phyloP scores from a whole-genome alignment of 2,797 vertebrate species.

The Mycteria americana region DNA sequence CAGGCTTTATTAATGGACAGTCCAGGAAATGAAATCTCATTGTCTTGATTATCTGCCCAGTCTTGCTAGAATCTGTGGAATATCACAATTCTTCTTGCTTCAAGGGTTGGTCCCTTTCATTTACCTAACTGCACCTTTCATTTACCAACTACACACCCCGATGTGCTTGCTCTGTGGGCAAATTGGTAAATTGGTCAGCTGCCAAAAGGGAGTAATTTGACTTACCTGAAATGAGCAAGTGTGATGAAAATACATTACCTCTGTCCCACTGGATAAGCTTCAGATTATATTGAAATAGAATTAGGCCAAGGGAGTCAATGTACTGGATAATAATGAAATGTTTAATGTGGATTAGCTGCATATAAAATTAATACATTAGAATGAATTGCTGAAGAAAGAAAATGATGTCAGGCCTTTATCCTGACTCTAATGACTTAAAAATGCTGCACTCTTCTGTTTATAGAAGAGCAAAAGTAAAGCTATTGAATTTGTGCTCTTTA shows the following conservation, averaged over 20 bases:
- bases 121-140: not conserved
- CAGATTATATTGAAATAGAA: constrained; percentile 31
- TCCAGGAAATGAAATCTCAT: not conserved
- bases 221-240: constrained; percentile 9
- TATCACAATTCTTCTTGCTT: not conserved
- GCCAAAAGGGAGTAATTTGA: constrained; percentile 35
- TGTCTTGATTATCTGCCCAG: not conserved
- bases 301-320: constrained; percentile 34
- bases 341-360: constrained; percentile 38
- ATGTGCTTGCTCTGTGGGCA: not conserved
- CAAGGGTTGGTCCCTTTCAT: not conserved
- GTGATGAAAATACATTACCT: constrained; percentile 40
- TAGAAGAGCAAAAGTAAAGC: not conserved
- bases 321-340: constrained; percentile 52
- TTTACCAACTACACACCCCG: not conserved
- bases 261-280: constrained; percentile 14
- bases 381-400: constrained; percentile 43
- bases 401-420: constrained; percentile 21
- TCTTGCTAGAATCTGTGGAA: not conserved
- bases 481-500: not conserved
- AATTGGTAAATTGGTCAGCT: constrained; percentile 28
- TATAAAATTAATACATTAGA: constrained; percentile 54
- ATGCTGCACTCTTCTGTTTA: not conserved
- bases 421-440: not conserved
- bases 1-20: not conserved